Evolutionary conservation across 2,797 vertebrate species (phyloP), one percentile per base, ranked within the genome.

Genomic region (Peromyscus attwateri): DNA sequence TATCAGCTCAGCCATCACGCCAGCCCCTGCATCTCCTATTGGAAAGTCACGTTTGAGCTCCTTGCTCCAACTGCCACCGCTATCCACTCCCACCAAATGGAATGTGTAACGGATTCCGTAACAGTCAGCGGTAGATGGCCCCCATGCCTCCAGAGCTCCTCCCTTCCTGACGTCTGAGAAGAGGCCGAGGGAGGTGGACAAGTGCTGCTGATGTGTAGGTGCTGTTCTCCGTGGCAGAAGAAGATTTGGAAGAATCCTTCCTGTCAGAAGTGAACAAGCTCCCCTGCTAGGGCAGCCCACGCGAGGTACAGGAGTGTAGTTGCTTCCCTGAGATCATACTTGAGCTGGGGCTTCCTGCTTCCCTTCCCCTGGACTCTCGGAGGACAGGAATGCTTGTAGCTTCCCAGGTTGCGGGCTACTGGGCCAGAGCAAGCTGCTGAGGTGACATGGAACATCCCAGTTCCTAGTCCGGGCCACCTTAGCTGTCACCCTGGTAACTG

Each of bases 291-390:
- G 52, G 6, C 70, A 9, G 34, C 73, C 85, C 27, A 46, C 5
- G 0, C 0, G 21, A 89, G 87, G 70, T 46, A 10, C 1, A 4
- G 7, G 21, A 16, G 23, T 37, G 14, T 2, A 1, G 25, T 0
- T 17, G 27, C 29, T 55, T 85, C 0, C 64, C 55, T 23, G 46
- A 49, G 2, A n/a, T 9, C 25, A 55, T 8, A 1, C 8, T 34
- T 40, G 52, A 6, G 4, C 60, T 31, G 10, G 3, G 11, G 7
- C n/a, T 85, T 77, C 37, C 55, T 25, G 40, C 29, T 34, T 62
- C 52, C 3, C 1, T 37, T 40, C 49, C 25, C 76, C 76, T 37
- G 64, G 25, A 40, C 27, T 46, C n/a, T 76, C n/a, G 46, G 25
- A 43, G 60, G 60, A 37, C 49, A 40, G 49, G 80, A 43, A 10